Evolutionary conservation across 2,113 vertebrate genomes (phyloP).

Genomic region (Dendrocopos noguchii): DNA sequence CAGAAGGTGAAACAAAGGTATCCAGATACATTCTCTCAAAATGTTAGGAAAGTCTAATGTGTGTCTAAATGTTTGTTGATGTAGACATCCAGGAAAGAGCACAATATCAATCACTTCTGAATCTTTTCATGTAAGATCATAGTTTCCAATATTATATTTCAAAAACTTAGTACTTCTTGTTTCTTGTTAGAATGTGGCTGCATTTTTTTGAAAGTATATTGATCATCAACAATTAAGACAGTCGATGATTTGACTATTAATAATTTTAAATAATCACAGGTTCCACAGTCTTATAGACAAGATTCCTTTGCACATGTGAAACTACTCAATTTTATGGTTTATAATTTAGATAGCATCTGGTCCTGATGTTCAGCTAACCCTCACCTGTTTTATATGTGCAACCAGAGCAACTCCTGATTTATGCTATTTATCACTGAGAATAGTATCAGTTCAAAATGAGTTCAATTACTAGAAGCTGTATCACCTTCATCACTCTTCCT

Average conservation of each 20-base stretch:
- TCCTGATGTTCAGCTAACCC: background rate
- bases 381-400: background rate
- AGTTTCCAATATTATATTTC: background rate
- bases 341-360: background rate
- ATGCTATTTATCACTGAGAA: background rate
- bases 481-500: slow-evolving; percentile 17
- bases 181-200: background rate
- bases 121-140: background rate
- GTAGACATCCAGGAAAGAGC: background rate
- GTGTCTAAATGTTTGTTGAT: background rate
- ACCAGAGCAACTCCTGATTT: background rate
- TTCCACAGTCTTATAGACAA: background rate
- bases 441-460: background rate
- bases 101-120: background rate
- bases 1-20: background rate
- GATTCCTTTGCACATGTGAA: background rate
- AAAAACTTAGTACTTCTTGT: background rate
- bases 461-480: slow-evolving; percentile 12
- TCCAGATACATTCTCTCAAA: background rate
- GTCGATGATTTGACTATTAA: background rate
- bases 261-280: background rate
- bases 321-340: background rate
- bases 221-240: background rate
- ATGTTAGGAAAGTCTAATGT: background rate
- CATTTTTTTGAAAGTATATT: background rate